A percentile compares a stretch with the other conserved stretches of the same genome.
Evolutionary conservation across 2,888 invertebrate species (phyloP).

Genomic region (Acleris emargana): DNA sequence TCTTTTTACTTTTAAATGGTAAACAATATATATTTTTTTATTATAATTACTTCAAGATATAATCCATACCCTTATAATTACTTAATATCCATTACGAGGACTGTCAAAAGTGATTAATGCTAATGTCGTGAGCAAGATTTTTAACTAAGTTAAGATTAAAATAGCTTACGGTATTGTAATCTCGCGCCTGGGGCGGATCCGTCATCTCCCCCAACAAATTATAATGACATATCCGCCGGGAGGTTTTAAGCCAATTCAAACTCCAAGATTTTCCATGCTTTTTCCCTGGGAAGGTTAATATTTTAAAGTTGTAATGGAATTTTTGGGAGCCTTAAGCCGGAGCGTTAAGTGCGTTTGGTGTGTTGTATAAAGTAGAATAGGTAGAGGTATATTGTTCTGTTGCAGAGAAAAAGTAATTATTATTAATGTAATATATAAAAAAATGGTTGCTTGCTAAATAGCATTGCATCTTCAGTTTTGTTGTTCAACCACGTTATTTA

Average conservation of each 20-base stretch:
- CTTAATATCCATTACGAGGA: constrained; percentile 76
- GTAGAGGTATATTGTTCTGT: too few relatives aligned
- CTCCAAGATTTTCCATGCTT: constrained; percentile 66
- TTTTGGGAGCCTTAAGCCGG: constrained; percentile 24
- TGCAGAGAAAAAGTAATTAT: too few relatives aligned
- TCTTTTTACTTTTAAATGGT: background rate
- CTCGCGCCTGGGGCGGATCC: constrained; percentile 73
- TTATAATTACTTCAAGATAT: background rate
- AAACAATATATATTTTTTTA: too few relatives aligned
- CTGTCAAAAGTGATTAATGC: constrained; percentile 82
- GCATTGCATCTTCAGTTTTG: too few relatives aligned
- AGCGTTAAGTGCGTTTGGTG: constrained; percentile 15
- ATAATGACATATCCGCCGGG: constrained; percentile 81
- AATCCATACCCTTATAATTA: constrained; percentile 55
- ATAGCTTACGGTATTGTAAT: constrained; percentile 81
- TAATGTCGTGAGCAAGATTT: constrained; percentile 81
- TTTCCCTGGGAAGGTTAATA: constrained; percentile 49
- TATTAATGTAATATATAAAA: too few relatives aligned
- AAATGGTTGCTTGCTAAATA: too few relatives aligned
- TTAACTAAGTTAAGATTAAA: constrained; percentile 84
- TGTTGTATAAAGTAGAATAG: too few relatives aligned
- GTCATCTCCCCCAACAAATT: constrained; percentile 81
- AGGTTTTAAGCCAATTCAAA: constrained; percentile 80
- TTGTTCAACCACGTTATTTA: too few relatives aligned
- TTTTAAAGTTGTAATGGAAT: constrained; percentile 48